A percentile compares a stretch with the other conserved stretches of the same genome.
phyloP scores from a whole-genome alignment of 2,888 invertebrate species.

The Melinopterus prodromus region DNA sequence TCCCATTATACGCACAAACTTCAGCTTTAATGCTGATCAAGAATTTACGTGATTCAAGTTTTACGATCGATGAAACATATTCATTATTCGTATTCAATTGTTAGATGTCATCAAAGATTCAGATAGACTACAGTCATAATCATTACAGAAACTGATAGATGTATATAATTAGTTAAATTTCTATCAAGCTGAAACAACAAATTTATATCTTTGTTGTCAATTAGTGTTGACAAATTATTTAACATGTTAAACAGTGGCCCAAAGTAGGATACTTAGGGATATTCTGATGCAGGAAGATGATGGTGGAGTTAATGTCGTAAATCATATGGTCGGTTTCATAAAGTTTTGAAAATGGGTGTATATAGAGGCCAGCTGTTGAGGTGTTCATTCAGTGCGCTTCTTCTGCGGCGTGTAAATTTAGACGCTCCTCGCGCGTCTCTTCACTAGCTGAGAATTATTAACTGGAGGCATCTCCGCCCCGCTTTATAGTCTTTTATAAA shows the following conservation, averaged over 20 bases:
- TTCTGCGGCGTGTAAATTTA: slow-evolving; percentile 21
- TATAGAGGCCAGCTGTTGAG: slow-evolving; percentile 20
- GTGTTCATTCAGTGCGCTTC: slow-evolving; percentile 19
- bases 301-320: not conserved
- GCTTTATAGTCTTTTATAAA: slow-evolving; percentile 27
- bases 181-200: too few relatives aligned
- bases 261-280: not conserved
- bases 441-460: slow-evolving; percentile 21
- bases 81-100: too few relatives aligned
- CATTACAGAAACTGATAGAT: too few relatives aligned
- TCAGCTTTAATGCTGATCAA: too few relatives aligned
- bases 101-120: too few relatives aligned
- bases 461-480: slow-evolving; percentile 25
- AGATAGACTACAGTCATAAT: too few relatives aligned
- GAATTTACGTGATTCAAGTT: too few relatives aligned
- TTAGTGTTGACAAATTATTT: not conserved
- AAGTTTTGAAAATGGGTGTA: slow-evolving; percentile 4
- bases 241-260: not conserved
- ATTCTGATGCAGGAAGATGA: not conserved
- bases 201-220: too few relatives aligned
- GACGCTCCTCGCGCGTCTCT: slow-evolving; percentile 16
- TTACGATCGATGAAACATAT: too few relatives aligned
- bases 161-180: too few relatives aligned
- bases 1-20: too few relatives aligned
- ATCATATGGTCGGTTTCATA: slow-evolving; percentile 4